Base-by-base conservation (phyloP, 1,140 invertebrate genomes). In the Hetaerina americana region DNA sequence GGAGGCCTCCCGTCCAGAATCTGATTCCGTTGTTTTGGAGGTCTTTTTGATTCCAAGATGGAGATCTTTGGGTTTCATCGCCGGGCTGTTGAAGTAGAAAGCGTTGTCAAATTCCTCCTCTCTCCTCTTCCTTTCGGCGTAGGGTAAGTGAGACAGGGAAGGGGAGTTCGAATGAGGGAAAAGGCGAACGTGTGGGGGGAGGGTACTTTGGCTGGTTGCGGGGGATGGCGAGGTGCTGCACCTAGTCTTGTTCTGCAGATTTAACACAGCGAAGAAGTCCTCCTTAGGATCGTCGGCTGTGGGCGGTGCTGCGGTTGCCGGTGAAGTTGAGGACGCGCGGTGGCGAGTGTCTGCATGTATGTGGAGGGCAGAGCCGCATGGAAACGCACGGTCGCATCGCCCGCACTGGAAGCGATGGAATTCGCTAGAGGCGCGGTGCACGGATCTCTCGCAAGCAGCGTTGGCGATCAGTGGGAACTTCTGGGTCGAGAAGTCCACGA, bases 381-480 rank as follows among this genome's bases (percentile, higher is more conserved):
- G 91, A 76, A 94, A 94, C 5, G 89, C 90, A 73, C 87, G 82
- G 0, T 82, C 78, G 78, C 92, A 95, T 72, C 87, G 83, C 40
- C 85, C 82, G 78, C 93, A 94, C 73, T 88, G 84, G 78, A 89
- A 92, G 12, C 85, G 84, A 66, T 89, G 84, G 22, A 82, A 82
- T 31, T 85, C 84, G 5, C 84, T 85, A 6, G 86, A 85, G 0
- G 88, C 84, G 72, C 86, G 83, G 72, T 90, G 88, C 0, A 87
- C 72, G 70, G 86, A 88, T 66, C 87, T 82, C 76, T 93, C 91
- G 80, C 90, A 92, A 57, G 87, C 84, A 10, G 85, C 84, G 72
- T 88, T 85, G 0, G 91, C 89, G 67, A 93, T 92, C 31, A 90
- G 82, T 0, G 91, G 85, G 76, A 92, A 93, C 77, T 93, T 93